Base-by-base conservation (phyloP, 1,140 invertebrate genomes). In the Zaprionus ornatus region DNA sequence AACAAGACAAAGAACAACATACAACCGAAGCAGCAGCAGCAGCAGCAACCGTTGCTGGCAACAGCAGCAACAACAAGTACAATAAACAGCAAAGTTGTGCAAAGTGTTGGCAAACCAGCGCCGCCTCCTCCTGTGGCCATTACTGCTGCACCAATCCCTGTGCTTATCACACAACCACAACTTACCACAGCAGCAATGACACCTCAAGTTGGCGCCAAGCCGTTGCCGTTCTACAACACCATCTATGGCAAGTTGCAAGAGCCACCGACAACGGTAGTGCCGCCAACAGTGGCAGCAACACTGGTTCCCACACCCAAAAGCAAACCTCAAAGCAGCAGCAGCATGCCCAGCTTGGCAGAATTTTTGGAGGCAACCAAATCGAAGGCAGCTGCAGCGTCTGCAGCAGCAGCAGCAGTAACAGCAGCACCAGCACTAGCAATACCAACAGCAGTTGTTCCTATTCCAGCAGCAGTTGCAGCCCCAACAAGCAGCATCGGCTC, bases 231-330 rank as follows among this genome's bases (percentile, higher is more conserved):
- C 19, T 92, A 91, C 55, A 92, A 91, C 52, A 91, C 91, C 12
- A 91, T 92, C 35, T 92, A 92, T 62, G 91, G 91, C 25, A 92
- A 92, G 56, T 32, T 91, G 35, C 84, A 88, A 32, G 84, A 88
- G 21, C 69, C 74, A 10, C 78, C 74, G 13, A 42, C 27, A 13
- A 32, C 27, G 0, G 10, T 0, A 32, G 9, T 32, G 9, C 9
- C 29, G 54, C 48, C 40, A 7, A 9, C 40, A 4, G 61, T 29
- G 45, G 54, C 32, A 62, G 35, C 57, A 19, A 19, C 73, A n/a
- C 21, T 72, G 10, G 17, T 56, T 0, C 13, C 74, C 1, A 48
- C 69, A 1, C 74, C 74, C 0, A 17, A 66, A 6, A 7, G 52
- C 10, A 74, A 78, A 56, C 10, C 67, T 15, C 40, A 61, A 19